These are phyloP conservation scores for Schlechtendalia chinensis DNA, from an alignment of 1,140 invertebrate genomes.

Conservation along the genomic window DNA sequence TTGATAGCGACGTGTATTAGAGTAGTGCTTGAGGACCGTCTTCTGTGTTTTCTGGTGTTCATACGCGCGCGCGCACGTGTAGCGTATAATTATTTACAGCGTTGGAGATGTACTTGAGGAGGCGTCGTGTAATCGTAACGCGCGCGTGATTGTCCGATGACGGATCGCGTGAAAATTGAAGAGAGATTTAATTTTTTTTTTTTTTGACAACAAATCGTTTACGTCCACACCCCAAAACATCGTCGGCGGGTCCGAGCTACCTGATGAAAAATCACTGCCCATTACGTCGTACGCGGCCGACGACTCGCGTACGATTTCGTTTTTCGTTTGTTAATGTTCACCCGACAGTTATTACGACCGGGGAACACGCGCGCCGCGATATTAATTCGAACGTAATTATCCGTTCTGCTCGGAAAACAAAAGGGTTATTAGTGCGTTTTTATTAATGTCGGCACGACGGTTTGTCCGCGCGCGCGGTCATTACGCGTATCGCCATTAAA, in stretches of 20 bases:
- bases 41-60: no score
- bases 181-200: neutral
- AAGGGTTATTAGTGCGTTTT: constrained; percentile 44
- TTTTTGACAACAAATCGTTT: constrained; percentile 27
- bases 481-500: neutral
- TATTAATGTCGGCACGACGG: constrained; percentile 28
- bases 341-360: constrained; percentile 19
- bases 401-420: constrained; percentile 28
- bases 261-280: constrained; percentile 29
- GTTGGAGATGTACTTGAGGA: neutral
- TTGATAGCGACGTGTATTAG: no score
- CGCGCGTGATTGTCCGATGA: constrained; percentile 22
- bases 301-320: constrained; percentile 1
- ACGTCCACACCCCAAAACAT: constrained; percentile 42
- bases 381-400: constrained; percentile 47
- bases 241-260: neutral
- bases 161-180: constrained; percentile 39
- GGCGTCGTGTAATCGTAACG: constrained; percentile 23
- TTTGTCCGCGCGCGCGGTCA: constrained; percentile 4
- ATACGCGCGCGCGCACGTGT: no score
- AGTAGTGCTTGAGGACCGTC: no score
- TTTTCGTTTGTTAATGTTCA: constrained; percentile 32
- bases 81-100: constrained; percentile 10
- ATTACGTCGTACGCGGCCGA: neutral
- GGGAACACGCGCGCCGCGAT: neutral